Base-by-base conservation (phyloP, 2,888 invertebrate species). In the Nemurella pictetii region DNA sequence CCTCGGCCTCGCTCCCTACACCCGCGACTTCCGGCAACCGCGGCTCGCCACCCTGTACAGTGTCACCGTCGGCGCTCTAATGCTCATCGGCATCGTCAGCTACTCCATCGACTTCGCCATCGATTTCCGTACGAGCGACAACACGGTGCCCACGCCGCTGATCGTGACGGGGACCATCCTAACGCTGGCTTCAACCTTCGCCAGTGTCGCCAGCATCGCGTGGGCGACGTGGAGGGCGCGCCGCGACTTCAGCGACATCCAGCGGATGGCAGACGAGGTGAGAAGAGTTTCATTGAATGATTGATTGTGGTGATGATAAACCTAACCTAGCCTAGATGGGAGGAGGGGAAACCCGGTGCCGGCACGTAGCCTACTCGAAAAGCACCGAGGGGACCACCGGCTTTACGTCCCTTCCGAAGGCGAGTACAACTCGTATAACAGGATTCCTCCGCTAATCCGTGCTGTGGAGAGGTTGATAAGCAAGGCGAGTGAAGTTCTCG, bases 321-420 rank as follows among this genome's bases (percentile, higher is more conserved):
- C n/a, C 4, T n/a, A n/a, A n/a, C n/a, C n/a, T n/a, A n/a, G n/a
- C 26, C 5, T 74, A 74, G 74, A 74, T 7, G 74, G 74, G 74
- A 9, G 26, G 74, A 74, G 74, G 9, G 15, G 74, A 74, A 74
- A 74, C 74, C 74, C 74, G 74, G 74, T 74, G 74, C 74, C 74
- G 74, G 7, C 26, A 26, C 26, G 26, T 26, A 26, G 26, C 74
- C 74, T 74, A n/a, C 25, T 74, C 74, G 25, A 26, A n/a, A 7
- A 20, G 74, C 74, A 25, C n/a, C 25, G n/a, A 74, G n/a, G n/a
- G n/a, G n/a, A n/a, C n/a, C n/a, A n/a, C n/a, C n/a, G n/a, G n/a
- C n/a, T n/a, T n/a, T n/a, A n/a, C n/a, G n/a, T n/a, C n/a, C n/a
- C n/a, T n/a, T n/a, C n/a, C n/a, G n/a, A n/a, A n/a, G n/a, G n/a